Conservation (phyloP, 2,113 vertebrate species). For the Lepus europaeus region DNA sequence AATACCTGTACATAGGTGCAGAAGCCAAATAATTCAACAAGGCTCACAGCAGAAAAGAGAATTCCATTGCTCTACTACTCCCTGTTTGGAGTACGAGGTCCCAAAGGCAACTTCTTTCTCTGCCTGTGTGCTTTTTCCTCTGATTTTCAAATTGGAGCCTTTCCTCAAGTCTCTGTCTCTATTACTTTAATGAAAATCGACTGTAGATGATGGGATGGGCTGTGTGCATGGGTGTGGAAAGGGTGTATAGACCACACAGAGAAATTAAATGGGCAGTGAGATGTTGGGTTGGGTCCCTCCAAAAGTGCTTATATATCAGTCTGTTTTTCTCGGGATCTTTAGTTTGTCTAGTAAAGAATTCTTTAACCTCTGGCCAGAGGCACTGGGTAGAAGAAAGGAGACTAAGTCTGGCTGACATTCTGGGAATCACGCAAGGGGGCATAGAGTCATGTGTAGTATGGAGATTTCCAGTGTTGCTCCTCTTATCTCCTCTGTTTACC, state of each 20-base stretch:
- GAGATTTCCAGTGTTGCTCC: neutral
- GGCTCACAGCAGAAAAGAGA: neutral
- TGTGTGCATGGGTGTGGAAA: neutral
- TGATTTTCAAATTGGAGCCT: constrained; percentile 7
- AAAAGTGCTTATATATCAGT: neutral
- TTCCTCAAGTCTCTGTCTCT: neutral
- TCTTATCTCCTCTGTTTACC: neutral
- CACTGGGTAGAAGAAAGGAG: neutral
- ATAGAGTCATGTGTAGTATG: neutral
- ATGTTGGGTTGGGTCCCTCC: neutral
- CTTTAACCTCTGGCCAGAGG: neutral
- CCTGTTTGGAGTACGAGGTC: neutral
- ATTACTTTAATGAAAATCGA: neutral
- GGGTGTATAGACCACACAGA: neutral
- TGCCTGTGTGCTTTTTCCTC: neutral
- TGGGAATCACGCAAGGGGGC: neutral
- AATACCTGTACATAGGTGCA: neutral
- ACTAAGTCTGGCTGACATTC: neutral
- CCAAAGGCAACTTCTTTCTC: neutral
- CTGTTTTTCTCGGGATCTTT: neutral
- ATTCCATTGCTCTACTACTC: neutral
- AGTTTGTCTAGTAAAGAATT: neutral
- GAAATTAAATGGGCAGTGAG: neutral
- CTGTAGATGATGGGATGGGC: neutral
- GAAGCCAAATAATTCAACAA: neutral